phyloP scores from a whole-genome alignment of 2,797 vertebrate species.

The Pseudocheirus occidentalis region DNA sequence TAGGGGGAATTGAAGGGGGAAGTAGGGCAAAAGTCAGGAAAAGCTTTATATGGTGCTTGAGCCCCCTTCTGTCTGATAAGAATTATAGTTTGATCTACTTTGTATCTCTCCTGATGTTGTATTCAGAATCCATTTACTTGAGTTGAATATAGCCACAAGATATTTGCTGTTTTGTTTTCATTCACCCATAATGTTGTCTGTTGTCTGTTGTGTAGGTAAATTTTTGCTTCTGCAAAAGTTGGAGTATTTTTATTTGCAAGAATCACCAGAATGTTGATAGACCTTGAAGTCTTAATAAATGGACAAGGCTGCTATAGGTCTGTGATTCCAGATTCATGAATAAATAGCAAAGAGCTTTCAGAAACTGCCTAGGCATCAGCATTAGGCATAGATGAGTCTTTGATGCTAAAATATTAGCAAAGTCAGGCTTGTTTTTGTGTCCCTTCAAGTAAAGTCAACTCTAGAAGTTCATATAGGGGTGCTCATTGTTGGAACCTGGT shows the following conservation, averaged over 20 bases:
- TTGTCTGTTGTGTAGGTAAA: slow-evolving; percentile 15
- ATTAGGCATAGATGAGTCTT: background rate
- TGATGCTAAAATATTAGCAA: background rate
- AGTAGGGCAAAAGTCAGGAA: background rate
- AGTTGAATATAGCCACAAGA: background rate
- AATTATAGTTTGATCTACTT: slow-evolving; percentile 16
- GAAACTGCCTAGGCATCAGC: slow-evolving; percentile 3
- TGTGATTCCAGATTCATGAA: slow-evolving; percentile 24
- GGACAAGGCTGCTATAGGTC: slow-evolving; percentile 7
- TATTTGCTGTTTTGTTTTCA: slow-evolving; percentile 27
- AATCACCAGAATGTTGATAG: slow-evolving; percentile 25
- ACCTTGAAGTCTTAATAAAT: slow-evolving; percentile 12
- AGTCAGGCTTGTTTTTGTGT: background rate
- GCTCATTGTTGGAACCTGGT: background rate
- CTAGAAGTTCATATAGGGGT: background rate
- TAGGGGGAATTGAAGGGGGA: background rate
- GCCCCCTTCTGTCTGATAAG: background rate
- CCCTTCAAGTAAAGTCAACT: background rate
- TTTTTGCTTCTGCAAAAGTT: slow-evolving; percentile 36
- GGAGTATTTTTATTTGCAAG: slow-evolving; percentile 3
- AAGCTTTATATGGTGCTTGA: background rate
- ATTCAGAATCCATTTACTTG: slow-evolving; percentile 20
- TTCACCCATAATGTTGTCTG: background rate
- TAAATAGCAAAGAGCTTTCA: background rate
- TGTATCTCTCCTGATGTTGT: slow-evolving; percentile 24